Base-by-base conservation (phyloP, 2,113 vertebrate genomes). In the Antigone vipio region DNA sequence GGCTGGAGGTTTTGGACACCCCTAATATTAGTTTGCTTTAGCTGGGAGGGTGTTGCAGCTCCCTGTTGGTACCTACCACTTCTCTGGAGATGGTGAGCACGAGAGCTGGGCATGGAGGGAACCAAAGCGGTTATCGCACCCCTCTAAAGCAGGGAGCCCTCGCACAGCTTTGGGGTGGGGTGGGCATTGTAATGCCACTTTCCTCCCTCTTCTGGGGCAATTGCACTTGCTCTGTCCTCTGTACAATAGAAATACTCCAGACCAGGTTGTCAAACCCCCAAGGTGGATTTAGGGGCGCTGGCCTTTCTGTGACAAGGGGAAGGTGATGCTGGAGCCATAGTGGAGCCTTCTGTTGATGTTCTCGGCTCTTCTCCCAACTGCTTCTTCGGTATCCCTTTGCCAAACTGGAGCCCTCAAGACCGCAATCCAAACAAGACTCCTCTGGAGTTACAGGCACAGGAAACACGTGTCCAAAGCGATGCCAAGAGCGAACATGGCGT, bases 161-260 rank as follows among this genome's bases (percentile, higher is more conserved):
- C 12, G 35, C 72, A 8, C 10, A 42, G 83, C 62, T 30, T n/a
- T 42, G 44, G n/a, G n/a, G 40, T 15, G 16, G 56, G 47, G 26
- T 14, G 42, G 27, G 14, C 19, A 0, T 2, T 17, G 40, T 34
- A 17, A 10, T 5, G 27, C 18, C 12, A 0, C 18, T 15, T 56
- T 47, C 12, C 13, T 44, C 38, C 56, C 26, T 30, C 23, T 71
- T 53, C 27, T 20, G 38, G 27, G 18, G 12, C 12, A 53, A 32
- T 22, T 4, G 13, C 12, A 1, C 58, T 30, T 9, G 0, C 16
- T 53, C 26, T 38, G 35, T n/a, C 52, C 35, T 40, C 62, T 50
- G n/a, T 10, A 6, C n/a, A 12, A 42, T 3, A 30, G 49, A 38
- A 55, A 13, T n/a, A 30, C 44, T 19, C 44, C 63, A 22, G 23